Evolutionary conservation across 1,140 invertebrate species (phyloP), one percentile per base, ranked within the genome.

Genomic region (Spodoptera litura): DNA sequence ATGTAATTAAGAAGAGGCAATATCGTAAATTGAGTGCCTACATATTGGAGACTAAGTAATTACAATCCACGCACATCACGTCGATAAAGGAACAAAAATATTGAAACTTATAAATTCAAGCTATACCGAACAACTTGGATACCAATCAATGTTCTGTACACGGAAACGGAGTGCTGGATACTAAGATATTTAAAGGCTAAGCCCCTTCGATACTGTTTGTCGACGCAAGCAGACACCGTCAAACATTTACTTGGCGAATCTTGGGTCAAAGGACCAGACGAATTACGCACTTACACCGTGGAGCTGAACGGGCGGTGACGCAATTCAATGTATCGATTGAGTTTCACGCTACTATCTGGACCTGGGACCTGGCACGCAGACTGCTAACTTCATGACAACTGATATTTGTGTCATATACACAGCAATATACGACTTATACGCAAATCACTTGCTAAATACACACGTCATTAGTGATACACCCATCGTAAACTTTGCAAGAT

Each of bases 201-300:
- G 20, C 20, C n/a, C 12, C 52, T n/a, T 11, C 12, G 31, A 78
- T 64, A 71, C 62, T 49, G 59, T 64, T 27, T 20, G 27, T 25
- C 44, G 73, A 62, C 55, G 49, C 20, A 31, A 61, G 25, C 38
- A 72, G 68, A 79, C 78, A 59, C 38, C 53, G 59, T 64, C 51
- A 79, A 64, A 62, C 56, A 76, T 64, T 55, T 8, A 27, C 74
- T 66, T 52, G 77, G 64, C 70, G 80, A 62, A 53, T 61, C 64
- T 62, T 83, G 79, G 88, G 87, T 89, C 89, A 89, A 86, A 85
- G 83, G 85, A 88, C 84, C 83, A 84, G 71, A 83, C 81, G 75
- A 82, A 83, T 82, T 85, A 84, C 81, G 82, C 83, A 87, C 76
- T 85, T 81, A 72, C 81, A 73, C 73, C 64, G 61, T 68, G 62